Base-by-base conservation (phyloP, 1,140 invertebrate genomes). In the Drosophila pruinosa region DNA sequence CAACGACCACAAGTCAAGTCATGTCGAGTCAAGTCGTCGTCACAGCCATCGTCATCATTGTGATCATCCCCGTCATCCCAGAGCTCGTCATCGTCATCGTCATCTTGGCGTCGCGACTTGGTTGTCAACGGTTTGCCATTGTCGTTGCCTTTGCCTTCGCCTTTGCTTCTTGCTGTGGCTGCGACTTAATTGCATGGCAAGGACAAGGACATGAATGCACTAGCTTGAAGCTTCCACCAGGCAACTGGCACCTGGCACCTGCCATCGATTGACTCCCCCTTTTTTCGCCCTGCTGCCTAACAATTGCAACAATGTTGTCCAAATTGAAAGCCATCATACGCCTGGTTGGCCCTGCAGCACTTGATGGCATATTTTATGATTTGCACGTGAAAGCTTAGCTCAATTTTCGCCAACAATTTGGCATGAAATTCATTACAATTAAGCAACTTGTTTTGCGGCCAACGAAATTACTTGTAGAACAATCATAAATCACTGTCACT, bases 161-260 rank as follows among this genome's bases (percentile, higher is more conserved):
- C 17, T 10, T 8, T 56, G 22, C n/a, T n/a, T n/a, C n/a, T 21
- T 14, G 65, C 14, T 74, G 52, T 48, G 68, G 45, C 24, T 63
- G 15, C 28, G 36, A 62, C 78, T 72, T 81, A 81, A 81, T 81
- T 81, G 61, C 53, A 41, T 24, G 62, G 59, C 78, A 65, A 59
- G 77, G 61, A 80, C 72, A 67, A 62, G 72, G 48, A 50, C 28
- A 41, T 26, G 54, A 21, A 7, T 48, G 45, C 21, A 26, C n/a
- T 8, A 26, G n/a, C n/a, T n/a, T n/a, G n/a, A n/a, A n/a, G n/a
- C 24, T 5, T 14, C 5, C 5, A 17, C 22, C 12, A 14, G 36
- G 3, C 45, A 28, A 0, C 4, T 17, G 6, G 3, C 3, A 26
- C 14, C 39, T n/a, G n/a, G n/a, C 26, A 2, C 14, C 17, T 22